Evolutionary conservation across 1,140 invertebrate species (phyloP).

Genomic region (Neelides sp.): DNA sequence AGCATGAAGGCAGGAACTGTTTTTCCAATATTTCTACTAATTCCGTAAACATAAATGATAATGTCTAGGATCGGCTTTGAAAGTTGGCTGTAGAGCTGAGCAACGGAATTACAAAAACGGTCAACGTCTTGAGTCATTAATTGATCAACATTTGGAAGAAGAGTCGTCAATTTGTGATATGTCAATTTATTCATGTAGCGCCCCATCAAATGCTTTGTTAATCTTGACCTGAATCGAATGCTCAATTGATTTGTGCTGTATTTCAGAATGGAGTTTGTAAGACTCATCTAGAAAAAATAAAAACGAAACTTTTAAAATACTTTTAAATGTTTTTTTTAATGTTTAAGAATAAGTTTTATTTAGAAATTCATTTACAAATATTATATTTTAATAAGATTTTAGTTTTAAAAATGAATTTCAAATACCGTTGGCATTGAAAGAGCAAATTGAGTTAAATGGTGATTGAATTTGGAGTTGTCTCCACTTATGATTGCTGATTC

Average conservation of each 20-base stretch:
- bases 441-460: slow-evolving; percentile 24
- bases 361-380: no score
- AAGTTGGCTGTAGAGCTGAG: slow-evolving; percentile 93
- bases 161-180: slow-evolving; percentile 78
- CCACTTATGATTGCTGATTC: slow-evolving; percentile 42
- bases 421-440: slow-evolving; percentile 33
- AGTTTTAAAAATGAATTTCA: slow-evolving; percentile 29
- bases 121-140: slow-evolving; percentile 91
- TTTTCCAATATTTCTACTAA: slow-evolving; percentile 70
- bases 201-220: slow-evolving; percentile 73
- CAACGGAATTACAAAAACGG: slow-evolving; percentile 88
- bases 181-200: slow-evolving; percentile 91
- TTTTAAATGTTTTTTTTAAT: slow-evolving; percentile 19
- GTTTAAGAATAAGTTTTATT: slow-evolving; percentile 28
- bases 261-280: slow-evolving; percentile 86
- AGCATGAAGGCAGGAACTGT: slow-evolving; percentile 71
- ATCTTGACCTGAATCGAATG: slow-evolving; percentile 72
- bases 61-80: slow-evolving; percentile 93
- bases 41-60: slow-evolving; percentile 76
- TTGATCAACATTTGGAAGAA: slow-evolving; percentile 93
- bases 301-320: slow-evolving; percentile 20
- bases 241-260: slow-evolving; percentile 89
- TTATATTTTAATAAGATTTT: no score
- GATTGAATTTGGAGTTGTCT: slow-evolving; percentile 13
- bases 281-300: slow-evolving; percentile 53